Base-by-base conservation (phyloP, 30 jellyfish, hydroid and myxozoan genomes). In the Aurelia sp. region DNA sequence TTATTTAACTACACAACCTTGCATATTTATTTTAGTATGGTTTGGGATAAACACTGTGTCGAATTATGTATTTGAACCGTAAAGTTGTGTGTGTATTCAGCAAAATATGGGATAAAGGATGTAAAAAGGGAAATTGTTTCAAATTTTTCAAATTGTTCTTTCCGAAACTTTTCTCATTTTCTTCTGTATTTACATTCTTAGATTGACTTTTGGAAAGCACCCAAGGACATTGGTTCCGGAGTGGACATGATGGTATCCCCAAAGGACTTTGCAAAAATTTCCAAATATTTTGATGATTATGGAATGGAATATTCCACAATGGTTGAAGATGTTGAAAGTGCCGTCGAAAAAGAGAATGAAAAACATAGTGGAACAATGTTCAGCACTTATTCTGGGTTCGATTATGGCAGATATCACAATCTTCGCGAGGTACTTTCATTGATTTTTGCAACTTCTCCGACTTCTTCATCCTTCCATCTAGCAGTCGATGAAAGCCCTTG, bases 171-270 rank as follows among this genome's bases (percentile, higher is more conserved):
- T 37, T 37, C 48, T 37, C 48, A 37, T 0, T 37, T 37, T 37
- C 48, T 37, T 37, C 48, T 6, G 9, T 37, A 37, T 37, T 37
- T 37, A 3, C 48, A 3, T 4, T 65, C 53, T 8, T 17, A 85
- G 95, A 76, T 85, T 33, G 89, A 76, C 37, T 85, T 85, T 61
- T 85, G 95, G 95, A 85, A 78, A 58, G 96, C 86, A 81, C 96
- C 96, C 9, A 62, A 67, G 59, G 71, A 13, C 18, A 66, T 83
- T 41, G 90, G 90, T 18, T 6, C 18, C 16, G 85, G 92, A 5
- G 97, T 93, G 48, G 98, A 93, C 82, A 93, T 93, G 89, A 72
- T 72, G 89, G 87, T 76, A 10, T 73, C 91, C 19, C 78, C 88
- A 21, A 74, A 12, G 44, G 85, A 71, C 30, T 23, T 30, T 37